Percentiles rank a stretch among this genome's conserved stretches.
phyloP scores from a whole-genome alignment of 2,113 vertebrate genomes.

The Diphyllodes magnificus region DNA sequence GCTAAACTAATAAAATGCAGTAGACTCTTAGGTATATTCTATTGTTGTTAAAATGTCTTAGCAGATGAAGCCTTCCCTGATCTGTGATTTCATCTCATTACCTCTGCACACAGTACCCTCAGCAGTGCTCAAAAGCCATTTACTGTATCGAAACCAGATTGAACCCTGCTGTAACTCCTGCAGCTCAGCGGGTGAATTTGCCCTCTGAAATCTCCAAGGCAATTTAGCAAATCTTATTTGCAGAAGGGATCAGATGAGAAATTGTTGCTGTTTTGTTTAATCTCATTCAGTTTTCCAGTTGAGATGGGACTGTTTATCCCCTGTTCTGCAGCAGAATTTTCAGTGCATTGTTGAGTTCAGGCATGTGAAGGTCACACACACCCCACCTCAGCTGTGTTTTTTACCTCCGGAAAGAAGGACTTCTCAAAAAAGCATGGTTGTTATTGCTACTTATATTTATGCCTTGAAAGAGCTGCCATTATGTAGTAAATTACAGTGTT shows the following conservation, averaged over 20 bases:
- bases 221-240: neutral
- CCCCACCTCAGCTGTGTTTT: neutral
- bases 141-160: neutral
- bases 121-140: neutral
- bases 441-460: neutral
- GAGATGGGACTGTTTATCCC: neutral
- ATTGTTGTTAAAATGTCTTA: neutral
- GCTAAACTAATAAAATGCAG: neutral
- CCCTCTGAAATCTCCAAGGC: neutral
- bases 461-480: neutral
- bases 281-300: neutral
- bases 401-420: neutral
- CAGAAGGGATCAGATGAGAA: neutral
- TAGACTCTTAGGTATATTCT: neutral
- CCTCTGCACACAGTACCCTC: neutral
- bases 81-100: neutral
- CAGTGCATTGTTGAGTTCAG: neutral
- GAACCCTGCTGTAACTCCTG: neutral
- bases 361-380: neutral
- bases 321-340: neutral
- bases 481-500: conserved; percentile 49
- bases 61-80: neutral
- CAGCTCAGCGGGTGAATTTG: neutral
- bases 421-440: neutral
- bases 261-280: neutral